Base-by-base conservation (phyloP, 2,113 vertebrate species). In the Xenopus borealis region DNA sequence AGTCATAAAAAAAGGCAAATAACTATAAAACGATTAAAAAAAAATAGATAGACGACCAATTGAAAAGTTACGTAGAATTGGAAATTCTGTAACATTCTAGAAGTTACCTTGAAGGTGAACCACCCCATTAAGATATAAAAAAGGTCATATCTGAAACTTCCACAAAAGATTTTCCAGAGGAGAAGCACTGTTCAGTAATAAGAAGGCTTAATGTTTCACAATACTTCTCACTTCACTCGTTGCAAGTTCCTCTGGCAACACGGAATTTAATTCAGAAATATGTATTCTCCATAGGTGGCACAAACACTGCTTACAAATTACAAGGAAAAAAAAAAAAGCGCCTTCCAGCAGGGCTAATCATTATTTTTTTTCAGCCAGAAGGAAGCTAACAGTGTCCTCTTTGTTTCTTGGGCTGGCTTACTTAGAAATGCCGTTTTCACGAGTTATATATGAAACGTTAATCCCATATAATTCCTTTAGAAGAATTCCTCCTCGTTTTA, bases 391-490 rank as follows among this genome's bases (percentile, higher is more conserved):
- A 76, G 66, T 69, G 53, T 63, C 46, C 45, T 76, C 73, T 76
- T 76, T 76, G 73, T 76, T 76, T 63, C 66, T 45, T 1, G n/a
- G 17, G 13, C 58, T 44, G 73, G 59, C 44, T 75, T 69, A 75
- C 44, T 44, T 11, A 62, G 58, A 75, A 75, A 69, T 75, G 73
- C 58, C 53, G 57, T 76, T 76, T 76, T 76, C 59, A 69, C 73
- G 73, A 66, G 69, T 76, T 76, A 57, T 76, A 76, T 76, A 58
- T 69, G 66, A 76, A 69, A 76, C 63, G 73, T 55, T 76, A 76
- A 76, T 76, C 73, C 73, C 14, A 69, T 67, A 55, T 76, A 69
- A 76, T 76, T 76, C 62, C 45, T 76, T 45, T 53, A 68, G 47
- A 67, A 67, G 64, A 76, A 76, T 76, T 76, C 73, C 66, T 68